These are phyloP conservation scores for Tiphia femorata DNA, from an alignment of 2,888 invertebrate species.

Conservation along the genomic window DNA sequence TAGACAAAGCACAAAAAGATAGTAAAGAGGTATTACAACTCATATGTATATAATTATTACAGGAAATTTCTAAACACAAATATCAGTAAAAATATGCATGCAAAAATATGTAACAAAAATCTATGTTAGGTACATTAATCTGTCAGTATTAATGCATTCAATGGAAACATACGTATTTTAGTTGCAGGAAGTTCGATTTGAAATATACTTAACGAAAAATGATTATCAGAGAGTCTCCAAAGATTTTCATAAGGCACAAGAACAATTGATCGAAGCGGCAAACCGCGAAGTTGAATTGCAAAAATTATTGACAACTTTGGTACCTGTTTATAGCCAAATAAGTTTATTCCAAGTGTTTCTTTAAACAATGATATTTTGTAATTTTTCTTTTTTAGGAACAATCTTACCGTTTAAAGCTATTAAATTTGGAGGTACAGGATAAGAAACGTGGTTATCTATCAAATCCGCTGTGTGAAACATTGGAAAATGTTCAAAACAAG, in stretches of 20 bases:
- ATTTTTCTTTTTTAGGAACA: slow-evolving; percentile 40
- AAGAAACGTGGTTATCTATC: slow-evolving; percentile 33
- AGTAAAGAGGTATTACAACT: slow-evolving; percentile 13
- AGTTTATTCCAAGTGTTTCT: background rate
- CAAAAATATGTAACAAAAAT: too few species aligned
- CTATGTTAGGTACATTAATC: too few species aligned
- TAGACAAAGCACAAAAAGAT: slow-evolving; percentile 36
- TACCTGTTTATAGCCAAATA: slow-evolving; percentile 23
- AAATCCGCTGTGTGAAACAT: slow-evolving; percentile 44
- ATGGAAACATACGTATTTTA: slow-evolving; percentile 22
- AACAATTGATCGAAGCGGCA: slow-evolving; percentile 42
- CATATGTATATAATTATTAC: too few species aligned
- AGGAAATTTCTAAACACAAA: too few species aligned
- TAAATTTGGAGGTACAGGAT: slow-evolving; percentile 39
- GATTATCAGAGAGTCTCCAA: slow-evolving; percentile 45
- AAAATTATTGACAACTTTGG: slow-evolving; percentile 46
- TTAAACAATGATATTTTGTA: background rate
- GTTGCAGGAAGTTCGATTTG: slow-evolving; percentile 47
- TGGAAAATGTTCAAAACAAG: slow-evolving; percentile 43
- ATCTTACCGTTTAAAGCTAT: slow-evolving; percentile 42
- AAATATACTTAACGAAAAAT: slow-evolving; percentile 42
- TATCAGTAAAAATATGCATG: background rate
- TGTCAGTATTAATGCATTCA: slow-evolving; percentile 4
- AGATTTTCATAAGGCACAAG: slow-evolving; percentile 49
- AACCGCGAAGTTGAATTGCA: slow-evolving; percentile 51